These are phyloP conservation scores for Lepidurus apus DNA, from an alignment of 1,140 invertebrate species.

Conservation along the genomic window DNA sequence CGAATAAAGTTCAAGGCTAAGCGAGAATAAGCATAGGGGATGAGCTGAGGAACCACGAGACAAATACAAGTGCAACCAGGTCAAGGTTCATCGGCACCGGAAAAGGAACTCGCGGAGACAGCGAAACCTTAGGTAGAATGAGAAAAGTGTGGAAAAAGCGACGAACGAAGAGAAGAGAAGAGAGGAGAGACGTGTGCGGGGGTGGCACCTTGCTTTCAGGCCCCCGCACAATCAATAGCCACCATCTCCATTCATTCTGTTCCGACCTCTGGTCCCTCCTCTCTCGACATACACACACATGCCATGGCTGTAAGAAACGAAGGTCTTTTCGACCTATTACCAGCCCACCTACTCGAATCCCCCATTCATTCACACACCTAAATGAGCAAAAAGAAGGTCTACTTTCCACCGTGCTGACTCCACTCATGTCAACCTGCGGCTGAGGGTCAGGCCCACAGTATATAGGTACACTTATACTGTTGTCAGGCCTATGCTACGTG, in stretches of 20 bases:
- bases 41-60: neutral
- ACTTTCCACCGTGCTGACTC: neutral
- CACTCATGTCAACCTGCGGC: neutral
- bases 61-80: neutral
- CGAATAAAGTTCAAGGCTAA: neutral
- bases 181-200: neutral
- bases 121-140: too few relatives aligned
- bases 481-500: too few relatives aligned
- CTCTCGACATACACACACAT: neutral
- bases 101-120: neutral
- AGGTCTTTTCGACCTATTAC: neutral
- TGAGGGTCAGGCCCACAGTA: neutral
- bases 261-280: conserved; percentile 13
- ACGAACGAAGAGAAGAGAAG: neutral
- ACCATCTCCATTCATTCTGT: neutral
- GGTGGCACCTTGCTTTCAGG: neutral
- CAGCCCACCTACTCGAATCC: conserved; percentile 7
- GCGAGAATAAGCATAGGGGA: neutral
- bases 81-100: neutral
- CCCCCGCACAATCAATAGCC: conserved; percentile 20
- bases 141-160: neutral
- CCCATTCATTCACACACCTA: neutral
- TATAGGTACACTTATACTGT: too few relatives aligned
- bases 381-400: neutral
- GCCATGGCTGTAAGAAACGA: neutral